These are phyloP conservation scores for Mesorhabditis sp. DNA, from an alignment of 2,888 invertebrate species.

Conservation along the genomic window DNA sequence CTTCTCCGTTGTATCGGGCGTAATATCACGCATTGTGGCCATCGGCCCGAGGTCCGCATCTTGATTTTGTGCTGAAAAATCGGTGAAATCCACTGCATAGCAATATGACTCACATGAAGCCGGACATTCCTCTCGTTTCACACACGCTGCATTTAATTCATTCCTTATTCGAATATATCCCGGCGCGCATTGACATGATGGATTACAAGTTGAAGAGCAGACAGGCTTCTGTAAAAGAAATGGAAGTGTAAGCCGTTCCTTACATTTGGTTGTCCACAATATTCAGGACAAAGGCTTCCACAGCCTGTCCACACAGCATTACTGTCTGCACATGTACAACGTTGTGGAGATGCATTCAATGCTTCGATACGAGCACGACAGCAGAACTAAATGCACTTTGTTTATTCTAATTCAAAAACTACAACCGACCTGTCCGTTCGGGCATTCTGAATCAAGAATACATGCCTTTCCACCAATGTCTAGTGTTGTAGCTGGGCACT, in stretches of 20 bases:
- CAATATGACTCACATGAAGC: background rate
- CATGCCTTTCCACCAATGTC: constrained; percentile 38
- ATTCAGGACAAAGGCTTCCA: constrained; percentile 41
- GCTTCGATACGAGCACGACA: constrained; percentile 32
- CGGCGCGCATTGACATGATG: constrained; percentile 38
- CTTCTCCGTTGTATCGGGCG: constrained; percentile 9
- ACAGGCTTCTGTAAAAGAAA: constrained; percentile 22
- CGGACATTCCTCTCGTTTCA: constrained; percentile 31
- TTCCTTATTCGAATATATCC: constrained; percentile 34
- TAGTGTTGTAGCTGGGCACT: constrained; percentile 33
- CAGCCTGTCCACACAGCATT: constrained; percentile 38
- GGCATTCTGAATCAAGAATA: constrained; percentile 34
- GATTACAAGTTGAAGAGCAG: constrained; percentile 36
- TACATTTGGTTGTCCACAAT: constrained; percentile 36
- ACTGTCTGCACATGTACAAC: constrained; percentile 38
- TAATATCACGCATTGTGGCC: constrained; percentile 27
- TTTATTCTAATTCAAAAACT: background rate
- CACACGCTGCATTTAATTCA: constrained; percentile 38
- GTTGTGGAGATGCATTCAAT: constrained; percentile 33
- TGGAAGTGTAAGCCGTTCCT: background rate
- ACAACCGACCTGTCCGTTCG: constrained; percentile 22
- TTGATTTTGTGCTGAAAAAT: background rate
- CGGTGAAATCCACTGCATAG: background rate
- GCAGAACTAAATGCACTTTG: constrained; percentile 13
- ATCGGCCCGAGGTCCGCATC: background rate